A percentile compares a stretch with the other conserved stretches of the same genome.
Evolutionary conservation across 1,140 invertebrate species (phyloP).

Genomic region (Drosophila triauraria): DNA sequence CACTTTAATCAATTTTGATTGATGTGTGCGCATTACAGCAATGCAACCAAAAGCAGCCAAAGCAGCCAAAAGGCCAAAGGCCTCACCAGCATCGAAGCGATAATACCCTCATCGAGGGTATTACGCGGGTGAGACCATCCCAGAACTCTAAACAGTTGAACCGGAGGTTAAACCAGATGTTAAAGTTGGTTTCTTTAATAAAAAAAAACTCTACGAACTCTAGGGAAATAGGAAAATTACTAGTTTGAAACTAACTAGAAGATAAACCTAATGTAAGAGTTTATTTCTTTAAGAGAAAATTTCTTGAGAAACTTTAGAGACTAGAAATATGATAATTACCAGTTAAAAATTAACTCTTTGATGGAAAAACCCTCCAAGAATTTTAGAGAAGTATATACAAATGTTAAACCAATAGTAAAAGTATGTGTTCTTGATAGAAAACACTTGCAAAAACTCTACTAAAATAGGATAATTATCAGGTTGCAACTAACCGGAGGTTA

Average conservation of each 20-base stretch:
- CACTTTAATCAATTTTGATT: slow-evolving; percentile 81
- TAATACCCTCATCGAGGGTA: slow-evolving; percentile 21
- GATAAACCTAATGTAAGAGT: neutral
- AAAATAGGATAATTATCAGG: no score
- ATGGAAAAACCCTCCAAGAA: no score
- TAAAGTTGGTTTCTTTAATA: no score
- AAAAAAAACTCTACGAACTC: no score
- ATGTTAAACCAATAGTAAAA: neutral
- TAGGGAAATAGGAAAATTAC: neutral
- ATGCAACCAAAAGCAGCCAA: slow-evolving; percentile 27
- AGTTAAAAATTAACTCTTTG: no score
- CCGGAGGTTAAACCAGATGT: no score
- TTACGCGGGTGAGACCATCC: neutral
- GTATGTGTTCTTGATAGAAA: no score
- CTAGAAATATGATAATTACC: no score
- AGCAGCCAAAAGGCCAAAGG: slow-evolving; percentile 26
- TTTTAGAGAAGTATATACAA: neutral
- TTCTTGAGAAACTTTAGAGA: no score
- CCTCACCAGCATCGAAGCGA: slow-evolving; percentile 22
- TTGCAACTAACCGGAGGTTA: no score
- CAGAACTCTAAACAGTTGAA: neutral
- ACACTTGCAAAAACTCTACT: no score
- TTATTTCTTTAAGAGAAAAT: no score
- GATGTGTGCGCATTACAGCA: slow-evolving; percentile 66
- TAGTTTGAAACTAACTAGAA: neutral